These are phyloP conservation scores for Apis florea DNA, from an alignment of 1,140 invertebrate genomes.

Conservation along the genomic window DNA sequence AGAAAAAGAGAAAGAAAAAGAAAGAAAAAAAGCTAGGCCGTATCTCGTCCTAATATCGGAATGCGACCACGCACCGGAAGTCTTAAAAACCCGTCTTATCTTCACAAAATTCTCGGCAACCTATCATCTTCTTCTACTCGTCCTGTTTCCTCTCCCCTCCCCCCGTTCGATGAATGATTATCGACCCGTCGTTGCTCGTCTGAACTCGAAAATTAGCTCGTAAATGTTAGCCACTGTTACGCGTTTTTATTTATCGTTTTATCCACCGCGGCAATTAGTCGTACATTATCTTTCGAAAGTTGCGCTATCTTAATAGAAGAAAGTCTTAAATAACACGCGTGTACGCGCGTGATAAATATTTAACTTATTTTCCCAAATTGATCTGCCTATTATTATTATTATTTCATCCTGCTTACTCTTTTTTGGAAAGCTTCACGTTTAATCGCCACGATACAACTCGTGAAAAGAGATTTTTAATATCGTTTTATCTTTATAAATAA, in stretches of 20 bases:
- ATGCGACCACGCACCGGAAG: constrained; percentile 52
- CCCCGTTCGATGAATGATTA: constrained; percentile 18
- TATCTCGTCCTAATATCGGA: constrained; percentile 48
- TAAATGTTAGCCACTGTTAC: constrained; percentile 62
- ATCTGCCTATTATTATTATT: too few relatives aligned
- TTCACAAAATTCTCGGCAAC: constrained; percentile 45
- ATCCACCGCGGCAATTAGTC: constrained; percentile 59
- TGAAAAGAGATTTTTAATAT: too few relatives aligned
- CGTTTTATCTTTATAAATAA: too few relatives aligned
- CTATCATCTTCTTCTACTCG: constrained; percentile 51
- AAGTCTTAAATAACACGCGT: neutral
- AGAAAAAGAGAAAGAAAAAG: too few relatives aligned
- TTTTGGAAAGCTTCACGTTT: too few relatives aligned
- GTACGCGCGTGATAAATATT: neutral
- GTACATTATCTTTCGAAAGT: constrained; percentile 24
- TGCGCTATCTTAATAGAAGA: neutral
- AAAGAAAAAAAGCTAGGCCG: neutral
- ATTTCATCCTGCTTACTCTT: too few relatives aligned
- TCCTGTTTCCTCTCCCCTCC: constrained; percentile 8
- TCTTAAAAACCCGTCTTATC: constrained; percentile 61
- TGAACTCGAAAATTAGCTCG: constrained; percentile 62
- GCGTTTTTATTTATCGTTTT: constrained; percentile 24
- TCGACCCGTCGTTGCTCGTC: constrained; percentile 39
- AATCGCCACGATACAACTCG: too few relatives aligned
- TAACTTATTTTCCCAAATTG: too few relatives aligned